Percentiles rank a stretch among this genome's conserved stretches.
These are phyloP conservation scores for Cyclura pinguis DNA, from an alignment of 2,797 vertebrate genomes.

Conservation along the genomic window DNA sequence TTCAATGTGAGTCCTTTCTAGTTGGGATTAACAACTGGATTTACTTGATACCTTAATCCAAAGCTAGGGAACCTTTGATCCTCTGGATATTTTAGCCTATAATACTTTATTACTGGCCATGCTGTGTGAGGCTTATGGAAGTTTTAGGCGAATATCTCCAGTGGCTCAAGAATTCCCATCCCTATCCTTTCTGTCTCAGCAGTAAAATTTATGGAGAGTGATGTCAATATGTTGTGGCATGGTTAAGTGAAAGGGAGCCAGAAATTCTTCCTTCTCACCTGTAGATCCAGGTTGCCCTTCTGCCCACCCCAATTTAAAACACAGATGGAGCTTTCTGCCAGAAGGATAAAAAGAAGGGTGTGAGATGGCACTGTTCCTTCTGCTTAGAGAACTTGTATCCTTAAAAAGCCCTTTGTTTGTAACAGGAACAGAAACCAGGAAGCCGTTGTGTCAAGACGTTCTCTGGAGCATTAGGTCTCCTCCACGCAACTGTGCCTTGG, in stretches of 20 bases:
- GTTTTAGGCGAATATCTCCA: neutral
- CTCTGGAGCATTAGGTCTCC: neutral
- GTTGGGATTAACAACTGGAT: too few species aligned
- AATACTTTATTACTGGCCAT: neutral
- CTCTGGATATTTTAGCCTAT: neutral
- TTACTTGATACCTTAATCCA: too few species aligned
- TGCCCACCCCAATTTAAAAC: neutral
- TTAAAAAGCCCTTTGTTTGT: slow-evolving; percentile 14
- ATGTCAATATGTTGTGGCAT: neutral
- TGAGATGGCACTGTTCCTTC: neutral
- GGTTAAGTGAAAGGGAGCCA: neutral
- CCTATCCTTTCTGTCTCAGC: neutral
- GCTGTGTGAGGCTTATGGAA: neutral
- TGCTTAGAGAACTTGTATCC: neutral
- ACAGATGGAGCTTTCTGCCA: neutral
- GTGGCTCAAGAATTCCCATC: neutral
- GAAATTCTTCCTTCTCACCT: neutral
- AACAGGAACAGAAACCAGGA: neutral
- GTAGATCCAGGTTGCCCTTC: neutral
- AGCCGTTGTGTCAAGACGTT: neutral
- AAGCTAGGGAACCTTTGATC: neutral
- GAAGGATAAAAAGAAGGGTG: neutral
- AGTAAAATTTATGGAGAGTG: neutral
- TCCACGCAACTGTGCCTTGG: slow-evolving; percentile 14
- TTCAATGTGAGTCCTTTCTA: too few species aligned